Evolutionary conservation across 2,888 invertebrate genomes (phyloP).

Genomic region (Aspidapion aeneum): DNA sequence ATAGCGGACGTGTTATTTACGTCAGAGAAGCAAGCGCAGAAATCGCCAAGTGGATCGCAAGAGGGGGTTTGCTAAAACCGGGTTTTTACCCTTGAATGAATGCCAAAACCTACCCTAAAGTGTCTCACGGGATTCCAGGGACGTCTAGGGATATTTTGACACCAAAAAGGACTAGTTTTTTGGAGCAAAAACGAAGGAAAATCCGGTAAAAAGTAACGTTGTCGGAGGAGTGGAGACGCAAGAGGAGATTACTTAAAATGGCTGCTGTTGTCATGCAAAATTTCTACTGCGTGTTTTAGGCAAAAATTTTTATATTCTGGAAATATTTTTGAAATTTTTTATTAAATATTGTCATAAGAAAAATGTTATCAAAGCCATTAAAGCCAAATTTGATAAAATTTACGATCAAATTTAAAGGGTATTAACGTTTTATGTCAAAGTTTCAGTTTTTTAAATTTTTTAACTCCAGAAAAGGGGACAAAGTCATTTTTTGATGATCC

Average conservation of each 20-base stretch:
- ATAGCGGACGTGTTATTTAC: constrained; percentile 16
- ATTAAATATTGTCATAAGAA: constrained; percentile 10
- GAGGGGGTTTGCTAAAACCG: constrained; percentile 28
- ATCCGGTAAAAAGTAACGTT: constrained; percentile 34
- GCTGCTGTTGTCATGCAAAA: constrained; percentile 38
- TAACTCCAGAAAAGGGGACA: too few species aligned
- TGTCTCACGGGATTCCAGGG: constrained; percentile 7
- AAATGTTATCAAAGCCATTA: too few species aligned
- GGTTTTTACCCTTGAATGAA: constrained; percentile 28
- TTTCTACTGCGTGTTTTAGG: constrained; percentile 34
- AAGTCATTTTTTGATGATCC: too few species aligned
- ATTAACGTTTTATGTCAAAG: too few species aligned
- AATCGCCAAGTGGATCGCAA: constrained; percentile 26
- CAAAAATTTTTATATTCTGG: constrained; percentile 23
- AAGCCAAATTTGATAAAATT: too few species aligned
- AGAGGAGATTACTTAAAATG: constrained; percentile 43
- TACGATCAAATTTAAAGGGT: too few species aligned
- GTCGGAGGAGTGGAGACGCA: constrained; percentile 41
- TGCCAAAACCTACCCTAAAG: constrained; percentile 19
- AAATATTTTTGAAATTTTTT: constrained; percentile 14
- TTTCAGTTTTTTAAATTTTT: too few species aligned
- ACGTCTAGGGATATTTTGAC: constrained; percentile 26
- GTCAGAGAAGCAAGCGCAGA: constrained; percentile 38
- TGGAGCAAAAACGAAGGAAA: constrained; percentile 32
- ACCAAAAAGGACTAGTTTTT: constrained; percentile 37